A percentile compares a stretch with the other conserved stretches of the same genome.
Evolutionary conservation across 2,888 invertebrate species (phyloP).

Genomic region (Beris morrisii): DNA sequence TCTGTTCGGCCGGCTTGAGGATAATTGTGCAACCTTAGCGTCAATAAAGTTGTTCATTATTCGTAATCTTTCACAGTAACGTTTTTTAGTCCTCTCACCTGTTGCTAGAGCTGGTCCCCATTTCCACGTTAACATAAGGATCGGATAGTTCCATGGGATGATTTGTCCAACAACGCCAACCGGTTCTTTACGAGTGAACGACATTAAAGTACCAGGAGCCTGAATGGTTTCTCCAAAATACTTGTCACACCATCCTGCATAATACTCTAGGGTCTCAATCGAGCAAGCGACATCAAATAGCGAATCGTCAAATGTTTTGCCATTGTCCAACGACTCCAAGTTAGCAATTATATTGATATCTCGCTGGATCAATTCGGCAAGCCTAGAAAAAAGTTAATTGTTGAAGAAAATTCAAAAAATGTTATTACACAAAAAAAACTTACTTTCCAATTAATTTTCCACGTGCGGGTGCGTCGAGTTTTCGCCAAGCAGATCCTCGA

Average conservation of each 20-base stretch:
- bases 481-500: conserved; percentile 59
- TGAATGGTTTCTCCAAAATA: conserved; percentile 84
- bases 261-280: conserved; percentile 64
- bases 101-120: conserved; percentile 66
- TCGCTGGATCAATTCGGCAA: conserved; percentile 77
- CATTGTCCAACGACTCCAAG: conserved; percentile 79
- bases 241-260: conserved; percentile 87
- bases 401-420: neutral
- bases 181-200: conserved; percentile 72
- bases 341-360: conserved; percentile 72
- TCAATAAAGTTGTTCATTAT: too few species aligned
- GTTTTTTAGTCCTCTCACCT: conserved; percentile 45
- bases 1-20: conserved; percentile 84
- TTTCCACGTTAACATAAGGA: conserved; percentile 83
- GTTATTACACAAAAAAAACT: conserved; percentile 43
- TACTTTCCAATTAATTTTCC: conserved; percentile 69
- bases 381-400: conserved; percentile 49
- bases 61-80: too few species aligned
- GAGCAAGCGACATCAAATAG: conserved; percentile 59
- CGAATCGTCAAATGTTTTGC: conserved; percentile 69
- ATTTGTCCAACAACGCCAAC: conserved; percentile 79
- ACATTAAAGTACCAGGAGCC: conserved; percentile 67
- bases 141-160: conserved; percentile 81
- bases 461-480: conserved; percentile 78
- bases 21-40: conserved; percentile 69